Base-by-base conservation (phyloP, 2,888 invertebrate species). In the Hoplodrina ambigua region DNA sequence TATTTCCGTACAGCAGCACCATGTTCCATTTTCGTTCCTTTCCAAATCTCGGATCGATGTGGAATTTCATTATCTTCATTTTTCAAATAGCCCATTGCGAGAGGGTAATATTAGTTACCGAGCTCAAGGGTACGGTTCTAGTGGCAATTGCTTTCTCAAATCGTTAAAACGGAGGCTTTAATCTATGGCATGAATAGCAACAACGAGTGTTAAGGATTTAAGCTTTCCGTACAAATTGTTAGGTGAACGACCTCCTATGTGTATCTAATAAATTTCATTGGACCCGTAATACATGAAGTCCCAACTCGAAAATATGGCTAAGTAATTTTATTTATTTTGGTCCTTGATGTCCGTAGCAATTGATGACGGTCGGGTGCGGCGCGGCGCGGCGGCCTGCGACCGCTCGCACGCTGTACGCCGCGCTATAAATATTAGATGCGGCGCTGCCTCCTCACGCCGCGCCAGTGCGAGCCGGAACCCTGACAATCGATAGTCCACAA, bases 341-440 rank as follows among this genome's bases (percentile, higher is more conserved):
- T 80, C 82, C 84, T 86, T 86, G 85, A 83, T 81, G 83, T 69
- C 82, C 52, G 61, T 70, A 75, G 85, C 85, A 86, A 91, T 90
- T 91, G 90, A 91, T 91, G 89, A 84, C 87, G 90, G 90, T 90
- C 78, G 82, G 80, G 66, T 59, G 66, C 71, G 69, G 61, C 78
- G 80, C 55, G 72, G 61, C 30, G 59, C 71, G 66, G 60, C 79
- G 81, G 79, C 69, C 75, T 78, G 83, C 83, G 86, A 85, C 85
- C 85, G 86, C 83, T 85, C 73, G 78, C 84, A 82, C 72, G 76
- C 79, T 79, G 79, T 85, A 89, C 85, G 85, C 82, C 83, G 81
- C 80, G 85, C 86, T 86, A 90, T 93, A 91, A 92, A 93, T 93
- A 92, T 92, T 92, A 90, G 87, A 92, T 92, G 90, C 85, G 82